Evolutionary conservation across 2,888 invertebrate genomes (phyloP).

Genomic region (Diarsia rubi): DNA sequence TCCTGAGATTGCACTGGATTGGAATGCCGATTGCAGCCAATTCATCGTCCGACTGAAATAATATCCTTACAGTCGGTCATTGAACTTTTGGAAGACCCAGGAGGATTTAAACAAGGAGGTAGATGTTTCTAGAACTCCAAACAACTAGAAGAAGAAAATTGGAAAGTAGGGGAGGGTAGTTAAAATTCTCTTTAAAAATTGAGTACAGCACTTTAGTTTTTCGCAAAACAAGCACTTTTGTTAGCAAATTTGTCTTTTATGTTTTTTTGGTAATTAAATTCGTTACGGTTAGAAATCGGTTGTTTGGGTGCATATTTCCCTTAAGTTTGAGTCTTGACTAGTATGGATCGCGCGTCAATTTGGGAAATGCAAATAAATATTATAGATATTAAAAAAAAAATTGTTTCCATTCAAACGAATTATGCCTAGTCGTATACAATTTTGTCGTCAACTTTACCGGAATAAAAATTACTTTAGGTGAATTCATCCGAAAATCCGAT

Average conservation of each 20-base stretch:
- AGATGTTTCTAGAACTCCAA: background rate
- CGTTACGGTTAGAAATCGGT: background rate
- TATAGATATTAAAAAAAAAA: too few species aligned
- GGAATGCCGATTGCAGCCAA: background rate
- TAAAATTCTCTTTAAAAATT: conserved; percentile 13
- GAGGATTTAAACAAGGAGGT: background rate
- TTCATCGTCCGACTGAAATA: conserved; percentile 5
- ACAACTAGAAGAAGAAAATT: background rate
- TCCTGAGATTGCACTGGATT: conserved; percentile 9
- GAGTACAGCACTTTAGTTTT: conserved; percentile 3
- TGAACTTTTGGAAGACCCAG: background rate
- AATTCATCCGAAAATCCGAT: too few species aligned
- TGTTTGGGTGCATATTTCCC: too few species aligned
- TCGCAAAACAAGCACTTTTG: conserved; percentile 19
- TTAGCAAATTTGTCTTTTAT: conserved; percentile 13
- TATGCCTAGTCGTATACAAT: too few species aligned
- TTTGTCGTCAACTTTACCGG: too few species aligned
- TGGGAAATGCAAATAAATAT: too few species aligned
- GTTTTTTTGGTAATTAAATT: conserved; percentile 17
- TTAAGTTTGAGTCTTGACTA: too few species aligned
- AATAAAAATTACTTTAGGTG: too few species aligned
- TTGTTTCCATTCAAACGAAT: too few species aligned
- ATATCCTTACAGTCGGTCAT: background rate
- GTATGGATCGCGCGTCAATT: too few species aligned
- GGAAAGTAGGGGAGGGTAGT: background rate